phyloP scores from a whole-genome alignment of 2,797 vertebrate species.

The Mormyrops boulengeri region DNA sequence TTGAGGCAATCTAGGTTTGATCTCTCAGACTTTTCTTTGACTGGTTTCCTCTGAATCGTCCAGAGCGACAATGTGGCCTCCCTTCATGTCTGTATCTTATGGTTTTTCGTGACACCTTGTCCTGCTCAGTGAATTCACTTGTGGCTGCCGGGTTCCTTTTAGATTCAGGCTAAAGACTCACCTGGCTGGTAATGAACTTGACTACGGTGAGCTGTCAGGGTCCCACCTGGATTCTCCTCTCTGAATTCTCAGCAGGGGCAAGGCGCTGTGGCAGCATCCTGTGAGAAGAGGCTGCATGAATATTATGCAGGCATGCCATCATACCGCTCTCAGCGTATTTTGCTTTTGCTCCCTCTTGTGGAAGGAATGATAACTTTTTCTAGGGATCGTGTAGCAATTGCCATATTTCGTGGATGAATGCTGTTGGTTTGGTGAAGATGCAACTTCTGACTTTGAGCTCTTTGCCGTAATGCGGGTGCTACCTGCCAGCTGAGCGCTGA shows the following conservation, averaged over 20 bases:
- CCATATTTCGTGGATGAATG: neutral
- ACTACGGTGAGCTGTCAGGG: neutral
- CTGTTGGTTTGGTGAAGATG: neutral
- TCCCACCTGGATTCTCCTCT: neutral
- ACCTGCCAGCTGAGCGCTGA: neutral
- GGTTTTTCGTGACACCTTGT: neutral
- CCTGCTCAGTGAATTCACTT: neutral
- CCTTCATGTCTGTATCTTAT: neutral
- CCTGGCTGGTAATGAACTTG: conserved; percentile 53
- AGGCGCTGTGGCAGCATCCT: neutral
- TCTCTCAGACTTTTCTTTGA: neutral
- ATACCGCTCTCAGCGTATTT: neutral
- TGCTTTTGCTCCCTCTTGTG: neutral
- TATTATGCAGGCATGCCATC: neutral
- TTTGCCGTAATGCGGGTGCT: neutral
- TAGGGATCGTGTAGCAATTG: neutral
- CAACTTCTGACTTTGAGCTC: neutral
- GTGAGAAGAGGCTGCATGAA: neutral
- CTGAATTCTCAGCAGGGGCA: neutral
- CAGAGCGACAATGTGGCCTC: neutral
- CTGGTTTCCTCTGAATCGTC: neutral
- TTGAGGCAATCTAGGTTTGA: neutral
- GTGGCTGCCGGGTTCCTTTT: conserved; percentile 14
- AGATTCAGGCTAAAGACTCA: conserved; percentile 46
- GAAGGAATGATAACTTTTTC: neutral